Evolutionary conservation across 2,113 vertebrate genomes (phyloP).

Genomic region (Callospermophilus lateralis): DNA sequence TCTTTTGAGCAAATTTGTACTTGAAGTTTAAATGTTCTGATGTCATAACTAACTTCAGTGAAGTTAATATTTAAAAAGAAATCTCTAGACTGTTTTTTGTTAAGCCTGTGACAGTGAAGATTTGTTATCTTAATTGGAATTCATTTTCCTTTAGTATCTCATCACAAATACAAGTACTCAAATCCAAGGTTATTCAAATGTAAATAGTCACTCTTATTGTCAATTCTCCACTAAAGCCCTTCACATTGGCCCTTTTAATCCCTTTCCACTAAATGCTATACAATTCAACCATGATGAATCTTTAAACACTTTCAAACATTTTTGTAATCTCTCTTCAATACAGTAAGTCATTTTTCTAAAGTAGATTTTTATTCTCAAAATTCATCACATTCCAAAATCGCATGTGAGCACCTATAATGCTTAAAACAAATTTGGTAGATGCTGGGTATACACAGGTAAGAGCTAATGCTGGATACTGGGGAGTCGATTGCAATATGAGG

Average conservation of each 20-base stretch:
- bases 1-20: background rate
- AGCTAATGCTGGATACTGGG: background rate
- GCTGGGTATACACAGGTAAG: background rate
- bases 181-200: slow-evolving; percentile 20
- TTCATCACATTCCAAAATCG: background rate
- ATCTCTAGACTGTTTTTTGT: background rate
- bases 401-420: background rate
- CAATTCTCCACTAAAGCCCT: background rate
- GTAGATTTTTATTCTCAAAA: background rate
- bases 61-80: slow-evolving; percentile 12
- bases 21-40: background rate
- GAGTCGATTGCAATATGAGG: background rate
- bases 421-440: background rate
- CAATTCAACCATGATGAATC: background rate
- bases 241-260: background rate
- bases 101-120: background rate
- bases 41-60: background rate
- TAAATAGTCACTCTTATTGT: background rate
- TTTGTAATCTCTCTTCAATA: background rate
- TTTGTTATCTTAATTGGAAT: slow-evolving; percentile 27
- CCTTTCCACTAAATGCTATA: background rate
- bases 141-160: background rate
- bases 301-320: background rate
- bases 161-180: background rate
- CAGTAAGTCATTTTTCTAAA: background rate